Base-by-base conservation (phyloP, 1,140 invertebrate species). In the Cryptotermes secundus region DNA sequence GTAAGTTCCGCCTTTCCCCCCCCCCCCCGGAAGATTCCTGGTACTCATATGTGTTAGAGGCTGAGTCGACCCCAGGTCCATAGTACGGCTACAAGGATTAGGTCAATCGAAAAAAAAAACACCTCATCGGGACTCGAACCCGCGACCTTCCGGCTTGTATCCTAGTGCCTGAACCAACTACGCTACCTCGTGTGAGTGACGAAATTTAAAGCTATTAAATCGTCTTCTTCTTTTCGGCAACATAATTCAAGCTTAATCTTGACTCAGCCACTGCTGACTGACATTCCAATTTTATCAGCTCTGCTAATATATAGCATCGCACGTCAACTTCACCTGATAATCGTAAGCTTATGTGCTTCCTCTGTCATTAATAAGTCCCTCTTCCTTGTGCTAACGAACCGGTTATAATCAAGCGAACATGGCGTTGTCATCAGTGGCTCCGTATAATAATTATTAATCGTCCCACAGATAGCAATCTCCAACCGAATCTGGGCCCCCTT, bases 381-480 rank as follows among this genome's bases (percentile, higher is more conserved):
- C 59, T 72, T 72, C 45, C 59, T 72, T 72, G 59, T 72, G 59
- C 14, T 49, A 49, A 49, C 45, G 45, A 49, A 49, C 59, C 59
- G 59, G 59, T 31, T 72, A 72, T 72, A 72, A 72, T 72, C 59
- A 72, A 49, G 59, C n/a, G 59, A 72, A 72, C 59, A 72, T 72
- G 59, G 59, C 59, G 59, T 72, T 72, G 59, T 72, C 59, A 72
- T 26, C 59, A 31, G 26, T 31, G 26, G 10, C 26, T 31, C 14
- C 59, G 59, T 72, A n/a, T 72, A 72, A 72, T 72, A 72, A 72
- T 72, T 72, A 72, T 72, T 72, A 72, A 72, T 72, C 59, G 59
- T 72, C 59, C 59, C 31, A n/a, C 26, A 31, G 59, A 72, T 72
- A 72, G n/a, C n/a, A 72, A 72, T 72, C 59, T 72, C 59, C 26